phyloP scores from a whole-genome alignment of 2,113 vertebrate genomes.

The Argyrosomus japonicus region DNA sequence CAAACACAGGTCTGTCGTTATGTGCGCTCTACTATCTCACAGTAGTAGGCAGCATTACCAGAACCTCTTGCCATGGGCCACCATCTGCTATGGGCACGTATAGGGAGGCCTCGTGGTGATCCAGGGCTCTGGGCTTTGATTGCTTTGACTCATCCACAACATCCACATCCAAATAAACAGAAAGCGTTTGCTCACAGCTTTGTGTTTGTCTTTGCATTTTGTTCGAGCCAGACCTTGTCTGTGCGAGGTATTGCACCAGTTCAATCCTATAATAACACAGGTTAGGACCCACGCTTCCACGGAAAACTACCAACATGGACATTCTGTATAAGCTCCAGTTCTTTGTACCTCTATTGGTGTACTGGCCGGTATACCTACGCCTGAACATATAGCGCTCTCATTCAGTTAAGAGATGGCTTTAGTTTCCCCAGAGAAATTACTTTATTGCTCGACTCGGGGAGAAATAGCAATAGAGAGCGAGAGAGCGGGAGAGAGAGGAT shows the following conservation, averaged over 20 bases:
- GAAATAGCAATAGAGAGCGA: conserved; percentile 18
- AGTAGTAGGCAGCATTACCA: conserved; percentile 15
- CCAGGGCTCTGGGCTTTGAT: conserved; percentile 49
- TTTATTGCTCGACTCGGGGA: conserved; percentile 30
- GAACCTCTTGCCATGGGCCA: conserved; percentile 46
- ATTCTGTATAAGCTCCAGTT: neutral
- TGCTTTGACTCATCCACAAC: conserved; percentile 57
- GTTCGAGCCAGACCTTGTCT: conserved; percentile 26
- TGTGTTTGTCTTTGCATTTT: conserved; percentile 54
- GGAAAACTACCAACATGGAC: conserved; percentile 1
- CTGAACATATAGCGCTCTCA: neutral
- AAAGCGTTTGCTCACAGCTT: conserved; percentile 41
- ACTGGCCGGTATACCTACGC: neutral
- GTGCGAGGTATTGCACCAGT: conserved; percentile 47
- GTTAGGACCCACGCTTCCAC: conserved; percentile 12
- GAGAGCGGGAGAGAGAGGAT: neutral
- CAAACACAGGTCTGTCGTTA: conserved; percentile 54
- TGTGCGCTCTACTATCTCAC: conserved; percentile 24
- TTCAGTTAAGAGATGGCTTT: conserved; percentile 19
- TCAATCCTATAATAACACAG: conserved; percentile 19
- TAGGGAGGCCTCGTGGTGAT: conserved; percentile 38
- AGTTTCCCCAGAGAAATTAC: conserved; percentile 61
- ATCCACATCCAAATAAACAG: conserved; percentile 65
- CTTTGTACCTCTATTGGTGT: neutral
- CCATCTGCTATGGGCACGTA: conserved; percentile 63